phyloP scores from a whole-genome alignment of 2,113 vertebrate species.

The Panthera uncia region DNA sequence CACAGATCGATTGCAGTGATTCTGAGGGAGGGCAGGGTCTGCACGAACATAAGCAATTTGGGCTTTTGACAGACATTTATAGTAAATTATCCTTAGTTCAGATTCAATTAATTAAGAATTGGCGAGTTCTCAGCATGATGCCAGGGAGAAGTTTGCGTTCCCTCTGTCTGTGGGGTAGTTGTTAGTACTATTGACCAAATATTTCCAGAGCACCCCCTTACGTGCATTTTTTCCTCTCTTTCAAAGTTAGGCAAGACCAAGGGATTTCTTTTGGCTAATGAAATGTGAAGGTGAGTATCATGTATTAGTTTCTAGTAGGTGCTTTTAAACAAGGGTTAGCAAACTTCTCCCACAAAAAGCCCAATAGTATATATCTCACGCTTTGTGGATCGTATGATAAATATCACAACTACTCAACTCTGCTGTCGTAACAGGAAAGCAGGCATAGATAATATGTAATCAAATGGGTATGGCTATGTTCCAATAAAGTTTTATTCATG shows the following conservation, averaged over 20 bases:
- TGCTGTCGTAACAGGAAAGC: neutral
- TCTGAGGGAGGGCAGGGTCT: neutral
- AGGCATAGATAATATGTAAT: neutral
- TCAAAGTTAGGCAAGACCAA: neutral
- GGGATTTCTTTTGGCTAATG: neutral
- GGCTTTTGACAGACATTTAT: conserved; percentile 31
- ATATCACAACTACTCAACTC: neutral
- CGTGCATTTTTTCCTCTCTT: neutral
- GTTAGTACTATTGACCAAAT: neutral
- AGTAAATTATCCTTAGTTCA: conserved; percentile 38
- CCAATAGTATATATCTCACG: neutral
- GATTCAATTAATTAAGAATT: conserved; percentile 39
- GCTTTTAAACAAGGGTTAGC: neutral
- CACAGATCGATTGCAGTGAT: conserved; percentile 20
- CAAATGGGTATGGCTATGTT: neutral
- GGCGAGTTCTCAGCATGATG: neutral
- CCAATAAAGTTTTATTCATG: neutral
- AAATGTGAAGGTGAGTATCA: neutral
- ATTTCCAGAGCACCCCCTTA: neutral
- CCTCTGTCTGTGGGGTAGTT: neutral
- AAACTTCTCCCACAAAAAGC: neutral
- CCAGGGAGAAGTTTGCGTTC: neutral
- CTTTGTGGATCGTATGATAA: too few relatives aligned
- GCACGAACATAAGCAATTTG: neutral
- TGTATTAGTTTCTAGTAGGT: neutral